Base-by-base conservation (phyloP, 2,888 invertebrate genomes). In the Ophonus ardosiacus region DNA sequence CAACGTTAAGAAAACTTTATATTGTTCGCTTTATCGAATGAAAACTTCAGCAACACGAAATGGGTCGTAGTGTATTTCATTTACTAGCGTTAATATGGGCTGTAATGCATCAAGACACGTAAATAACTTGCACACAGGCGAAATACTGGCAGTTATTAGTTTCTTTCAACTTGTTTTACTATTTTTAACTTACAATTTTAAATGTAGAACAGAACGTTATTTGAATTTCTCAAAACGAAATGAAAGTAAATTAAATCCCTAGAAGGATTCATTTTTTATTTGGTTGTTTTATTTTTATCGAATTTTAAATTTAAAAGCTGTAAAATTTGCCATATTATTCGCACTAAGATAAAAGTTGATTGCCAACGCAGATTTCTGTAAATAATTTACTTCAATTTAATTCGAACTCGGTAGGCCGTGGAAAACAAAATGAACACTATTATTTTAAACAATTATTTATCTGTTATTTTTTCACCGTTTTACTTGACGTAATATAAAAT, bases 1-100 rank as follows among this genome's bases (percentile, higher is more conserved):
- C 51, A n/a, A 40, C 38, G 76, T 18, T 76, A 76, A 76, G 76
- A 51, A 76, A 76, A 56, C 43, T 76, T 76, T 76, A 40, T 71
- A 71, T 71, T 40, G 71, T 76, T 51, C 76, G 68, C 15, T 51
- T 74, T 76, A 76, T 76, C 76, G 51, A 76, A 76, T 76, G 21
- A 76, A 76, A 68, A 68, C n/a, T 68, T 68, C 24, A 63, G 31
- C 38, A 15, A 15, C 68, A 18, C 76, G 43, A 76, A 76, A 76
- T 76, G 56, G 76, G 76, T 76, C 76, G 6, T 31, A 76, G 76
- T n/a, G 76, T 76, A 76, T 76, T 76, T 76, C 51, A 76, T 76
- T 76, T 76, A 18, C 71, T 17, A 15, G 31, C 51, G 76, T 21
- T 76, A 76, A 76, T 76, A 24, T 56, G 40, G 17, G 76, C 76